Evolutionary conservation across 2,888 invertebrate genomes (phyloP), one percentile per base, ranked within the genome.

Genomic region (Heliconius cydno): DNA sequence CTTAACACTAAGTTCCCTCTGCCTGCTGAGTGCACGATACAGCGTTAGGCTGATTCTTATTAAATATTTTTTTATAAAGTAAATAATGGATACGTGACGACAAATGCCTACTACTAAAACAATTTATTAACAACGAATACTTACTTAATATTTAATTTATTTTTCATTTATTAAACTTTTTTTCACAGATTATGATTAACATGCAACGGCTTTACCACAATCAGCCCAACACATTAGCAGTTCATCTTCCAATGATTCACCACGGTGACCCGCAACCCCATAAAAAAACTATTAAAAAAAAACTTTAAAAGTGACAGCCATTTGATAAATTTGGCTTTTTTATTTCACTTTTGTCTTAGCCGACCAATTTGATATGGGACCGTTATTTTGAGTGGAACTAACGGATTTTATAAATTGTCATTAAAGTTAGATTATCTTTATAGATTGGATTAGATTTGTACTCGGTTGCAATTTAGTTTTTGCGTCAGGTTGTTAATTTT

Each of bases 261-360:
- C 90, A 88, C 91, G 90, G 91, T 87, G 90, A 90, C 90, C 89
- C 88, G 87, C 87, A 87, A 87, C 86, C 88, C 89, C 92, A 92
- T 19, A 52, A 92, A 92, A 86, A 77, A 81, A 65, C 67, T 80
- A 81, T 81, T 76, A 41, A 78, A 81, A 80, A 78, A 80, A 78
- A 80, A 77, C 77, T 70, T 25, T 77, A 80, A 70, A 82, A 90
- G 85, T 90, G 93, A 90, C 93, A 89, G 88, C 82, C 76, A 81
- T 87, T 88, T 92, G 90, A 93, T 93, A 91, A 90, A 93, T 94
- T 90, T 85, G 86, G 83, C 86, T 85, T 88, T 89, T 85, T 82
- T 84, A 80, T 83, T 77, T 84, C 76, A 80, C 79, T 81, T 89
- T 91, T 87, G 88, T 90, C 89, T 91, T 91, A 89, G 87, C 88